Evolutionary conservation across 2,797 vertebrate genomes (phyloP), one percentile per base, ranked within the genome.

Genomic region (Anguilla pacifica): DNA sequence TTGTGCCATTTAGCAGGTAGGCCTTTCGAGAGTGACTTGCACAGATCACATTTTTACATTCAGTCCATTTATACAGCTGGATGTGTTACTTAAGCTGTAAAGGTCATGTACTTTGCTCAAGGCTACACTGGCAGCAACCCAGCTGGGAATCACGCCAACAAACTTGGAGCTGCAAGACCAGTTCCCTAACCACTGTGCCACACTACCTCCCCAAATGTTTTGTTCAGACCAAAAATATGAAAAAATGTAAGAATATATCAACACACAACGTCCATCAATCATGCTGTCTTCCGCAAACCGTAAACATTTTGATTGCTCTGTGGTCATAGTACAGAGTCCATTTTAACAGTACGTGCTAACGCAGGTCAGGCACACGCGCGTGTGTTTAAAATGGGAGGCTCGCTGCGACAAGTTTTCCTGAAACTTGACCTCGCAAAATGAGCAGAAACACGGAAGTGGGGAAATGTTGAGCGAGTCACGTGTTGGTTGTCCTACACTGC

Each of bases 341-440:
- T 2, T 35, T 77, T 77, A 77, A 35, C 72, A 17, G 13, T 17
- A 43, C 43, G 35, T 15, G 72, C 72, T 3, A 17, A 77, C 31
- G 17, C 13, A 43, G 43, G 19, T 39, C 72, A 77, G 15, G 22
- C 39, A 49, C n/a, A 3, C 4, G 1, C 35, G 1, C 35, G 19
- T 11, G 6, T 49, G 31, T 10, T 67, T n/a, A 6, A 81, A 46
- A 49, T 49, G 43, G 43, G 6, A 25, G 19, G 19, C 43, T 25
- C 46, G 15, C 43, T 49, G 25, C 43, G 25, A 10, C 49, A 7
- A 22, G 19, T 49, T 31, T 17, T 39, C 31, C 77, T 39, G 31
- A 39, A 43, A 92, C 92, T 88, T 89, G 89, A 91, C 96, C 96
- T 94, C 89, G 90, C 91, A 77, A 89, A 88, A 89, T 25, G 88